Evolutionary conservation across 2,797 vertebrate genomes (phyloP).

Genomic region (Perodicticus potto): DNA sequence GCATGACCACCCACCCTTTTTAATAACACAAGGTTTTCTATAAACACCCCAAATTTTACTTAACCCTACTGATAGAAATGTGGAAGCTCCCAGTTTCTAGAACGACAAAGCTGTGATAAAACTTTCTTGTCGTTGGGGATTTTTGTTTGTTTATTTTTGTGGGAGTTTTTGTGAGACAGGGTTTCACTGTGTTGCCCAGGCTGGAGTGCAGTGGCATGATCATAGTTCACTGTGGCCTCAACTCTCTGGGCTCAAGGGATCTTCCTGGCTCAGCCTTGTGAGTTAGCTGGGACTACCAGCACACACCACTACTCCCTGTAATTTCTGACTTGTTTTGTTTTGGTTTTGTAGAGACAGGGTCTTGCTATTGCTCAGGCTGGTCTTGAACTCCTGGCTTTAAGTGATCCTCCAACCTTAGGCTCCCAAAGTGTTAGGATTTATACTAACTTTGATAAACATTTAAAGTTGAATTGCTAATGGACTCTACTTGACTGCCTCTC

Average conservation of each 20-base stretch:
- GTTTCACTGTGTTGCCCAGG: not conserved
- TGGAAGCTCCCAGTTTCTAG: not conserved
- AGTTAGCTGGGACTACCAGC: not conserved
- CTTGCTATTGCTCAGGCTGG: not conserved
- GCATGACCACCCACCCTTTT: not conserved
- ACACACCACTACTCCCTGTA: not conserved
- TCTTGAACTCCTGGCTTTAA: not conserved
- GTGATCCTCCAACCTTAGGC: not conserved
- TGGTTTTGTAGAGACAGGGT: not conserved
- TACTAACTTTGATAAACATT: not conserved
- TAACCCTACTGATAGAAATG: not conserved
- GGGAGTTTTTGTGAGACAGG: not conserved
- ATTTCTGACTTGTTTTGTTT: not conserved
- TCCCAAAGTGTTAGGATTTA: not conserved
- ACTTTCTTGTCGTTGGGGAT: not conserved
- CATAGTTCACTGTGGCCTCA: not conserved
- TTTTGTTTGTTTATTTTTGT: too few species aligned
- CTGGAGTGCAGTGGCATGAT: not conserved
- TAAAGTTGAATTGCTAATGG: not conserved
- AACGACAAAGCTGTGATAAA: not conserved
- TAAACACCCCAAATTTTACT: not conserved
- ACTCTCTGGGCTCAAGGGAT: not conserved
- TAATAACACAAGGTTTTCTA: not conserved
- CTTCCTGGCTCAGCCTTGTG: not conserved
- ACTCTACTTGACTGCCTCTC: not conserved